Base-by-base conservation (phyloP, 2,888 invertebrate species). In the Meteorus cinctellus region DNA sequence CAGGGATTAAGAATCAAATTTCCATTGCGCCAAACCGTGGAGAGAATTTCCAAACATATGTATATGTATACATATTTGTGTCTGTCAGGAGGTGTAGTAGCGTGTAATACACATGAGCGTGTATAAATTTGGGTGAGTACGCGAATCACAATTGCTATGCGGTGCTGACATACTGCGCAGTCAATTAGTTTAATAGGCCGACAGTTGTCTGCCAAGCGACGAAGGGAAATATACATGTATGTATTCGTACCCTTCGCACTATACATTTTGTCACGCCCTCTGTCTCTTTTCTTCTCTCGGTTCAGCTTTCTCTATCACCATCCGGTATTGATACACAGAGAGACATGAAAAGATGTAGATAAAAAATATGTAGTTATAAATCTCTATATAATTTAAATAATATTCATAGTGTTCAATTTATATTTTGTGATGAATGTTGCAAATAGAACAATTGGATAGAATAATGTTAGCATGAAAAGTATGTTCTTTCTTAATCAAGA, bases 141-240 rank as follows among this genome's bases (percentile, higher is more conserved):
- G 80, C 81, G 80, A 69, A 65, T 19, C 77, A 77, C 78, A 78
- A 81, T 85, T 79, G 81, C 81, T 84, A 24, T 55, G 85, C 78
- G 84, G 84, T 82, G 80, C 82, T 82, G 84, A 84, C 87, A 85
- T 85, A 86, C 87, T 85, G 86, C 76, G 87, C 85, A 86, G 86
- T 88, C 88, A 89, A 89, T 88, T 89, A 89, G 87, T 88, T 87
- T 89, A 89, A 89, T 89, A 88, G 88, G 87, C 84, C 85, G 87
- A 88, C 88, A 89, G 88, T 88, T 88, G 84, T 85, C 83, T 82
- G 82, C 82, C 81, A 80, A 71, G 69, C 81, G 79, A 78, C 76
- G 82, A 79, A 80, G 72, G 78, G 60, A 67, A 48, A 63, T 76
- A 45, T 75, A 68, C 41, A 59, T 66, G 62, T 63, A 60, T 55